These are phyloP conservation scores for Drosophila repleta DNA, from an alignment of 1,140 invertebrate genomes.

Conservation along the genomic window DNA sequence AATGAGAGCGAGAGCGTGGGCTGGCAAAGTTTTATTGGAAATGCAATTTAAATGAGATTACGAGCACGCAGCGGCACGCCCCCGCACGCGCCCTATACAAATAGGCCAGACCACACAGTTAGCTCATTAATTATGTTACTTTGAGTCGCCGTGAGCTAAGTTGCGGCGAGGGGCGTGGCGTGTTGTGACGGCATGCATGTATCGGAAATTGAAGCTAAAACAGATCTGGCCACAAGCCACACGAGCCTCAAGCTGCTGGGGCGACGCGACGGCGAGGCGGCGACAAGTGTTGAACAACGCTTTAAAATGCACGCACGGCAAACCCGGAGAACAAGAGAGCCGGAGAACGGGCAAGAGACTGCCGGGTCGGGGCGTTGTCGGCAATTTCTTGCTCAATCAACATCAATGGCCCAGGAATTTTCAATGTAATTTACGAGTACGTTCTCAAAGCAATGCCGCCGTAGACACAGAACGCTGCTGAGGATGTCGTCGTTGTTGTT, in stretches of 20 bases:
- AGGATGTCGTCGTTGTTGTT: background rate
- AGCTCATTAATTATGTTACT: constrained; percentile 77
- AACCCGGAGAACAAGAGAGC: background rate
- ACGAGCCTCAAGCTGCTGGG: background rate
- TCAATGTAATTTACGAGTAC: constrained; percentile 75
- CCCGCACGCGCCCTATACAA: constrained; percentile 20
- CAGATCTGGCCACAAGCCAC: constrained; percentile 51
- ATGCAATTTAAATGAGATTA: constrained; percentile 64
- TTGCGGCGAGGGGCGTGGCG: constrained; percentile 19
- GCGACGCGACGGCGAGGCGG: background rate
- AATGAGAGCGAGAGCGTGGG: too few relatives aligned
- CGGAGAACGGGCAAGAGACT: constrained; percentile 27
- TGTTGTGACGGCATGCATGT: constrained; percentile 35
- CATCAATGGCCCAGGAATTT: constrained; percentile 81
- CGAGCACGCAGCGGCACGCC: constrained; percentile 20
- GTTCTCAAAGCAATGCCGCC: constrained; percentile 47
- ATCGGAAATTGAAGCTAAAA: constrained; percentile 66
- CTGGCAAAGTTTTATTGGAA: constrained; percentile 31
- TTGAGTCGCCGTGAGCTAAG: constrained; percentile 35
- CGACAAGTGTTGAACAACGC: constrained; percentile 61
- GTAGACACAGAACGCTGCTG: constrained; percentile 12
- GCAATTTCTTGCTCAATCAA: constrained; percentile 82
- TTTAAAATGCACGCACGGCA: constrained; percentile 46
- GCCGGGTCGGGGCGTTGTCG: constrained; percentile 62
- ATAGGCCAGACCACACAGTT: constrained; percentile 22